Base-by-base conservation (phyloP, 1,140 invertebrate species). In the Drosophila nikananu region DNA sequence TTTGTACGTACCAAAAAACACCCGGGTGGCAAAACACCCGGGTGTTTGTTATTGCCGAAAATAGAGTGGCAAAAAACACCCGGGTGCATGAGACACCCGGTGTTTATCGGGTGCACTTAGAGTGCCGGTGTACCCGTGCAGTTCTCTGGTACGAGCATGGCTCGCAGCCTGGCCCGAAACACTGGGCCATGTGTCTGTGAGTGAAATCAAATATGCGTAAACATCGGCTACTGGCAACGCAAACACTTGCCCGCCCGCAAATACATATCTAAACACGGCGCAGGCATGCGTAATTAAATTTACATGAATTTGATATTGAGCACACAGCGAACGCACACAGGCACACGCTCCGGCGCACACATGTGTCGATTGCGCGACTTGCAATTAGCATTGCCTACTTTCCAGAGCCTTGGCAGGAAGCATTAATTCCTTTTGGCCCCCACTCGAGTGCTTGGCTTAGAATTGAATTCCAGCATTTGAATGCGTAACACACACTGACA, bases 271-370 rank as follows among this genome's bases (percentile, higher is more conserved):
- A 78, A 78, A 84, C 84, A 89, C 60, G 84, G 78, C 59, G 81
- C 77, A 77, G 74, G 81, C 84, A 89, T 84, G 84, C 84, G 84
- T 87, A 89, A 87, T 87, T 87, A 87, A 87, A 87, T 87, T 89
- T 87, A 87, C 84, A 87, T 87, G 84, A 87, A 87, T 87, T 77
- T 87, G 84, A 87, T 87, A 87, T 87, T 89, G 81, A 84, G 83
- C 80, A 87, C 66, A 78, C 51, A 60, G 25, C 12, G 27, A 37
- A 42, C 39, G 42, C 58, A 52, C 51, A 54, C 32, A 58, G 17
- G 60, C 27, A 62, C 35, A 49, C 49, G 37, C 55, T 54, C 15
- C 60, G 21, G 19, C 57, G 25, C 32, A 59, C 67, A 46, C 62
- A 44, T 41, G 48, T 32, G 21, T 39, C 51, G n/a, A 37, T 48